Percentiles rank a stretch among this genome's conserved stretches.
phyloP scores from a whole-genome alignment of 2,797 vertebrate species.

The Falco rusticolus region DNA sequence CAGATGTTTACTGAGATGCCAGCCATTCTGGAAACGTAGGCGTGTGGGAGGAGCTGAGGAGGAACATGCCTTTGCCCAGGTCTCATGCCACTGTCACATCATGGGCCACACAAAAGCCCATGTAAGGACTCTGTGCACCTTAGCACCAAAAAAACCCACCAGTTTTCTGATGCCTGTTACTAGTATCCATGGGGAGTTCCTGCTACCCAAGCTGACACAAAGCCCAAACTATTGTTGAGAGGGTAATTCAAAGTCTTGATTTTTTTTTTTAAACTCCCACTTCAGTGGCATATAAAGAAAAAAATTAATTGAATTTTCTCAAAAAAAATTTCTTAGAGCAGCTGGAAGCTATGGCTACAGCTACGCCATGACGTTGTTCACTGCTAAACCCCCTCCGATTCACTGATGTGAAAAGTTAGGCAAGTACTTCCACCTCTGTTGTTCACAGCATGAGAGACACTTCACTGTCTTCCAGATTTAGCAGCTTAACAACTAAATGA shows the following conservation, averaged over 20 bases:
- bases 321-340: not conserved
- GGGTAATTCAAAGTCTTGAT: not conserved
- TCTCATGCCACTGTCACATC: not conserved
- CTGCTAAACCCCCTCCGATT: not conserved
- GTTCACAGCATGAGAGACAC: not conserved
- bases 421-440: not conserved
- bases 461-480: not conserved
- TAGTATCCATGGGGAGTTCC: not conserved
- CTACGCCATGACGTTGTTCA: not conserved
- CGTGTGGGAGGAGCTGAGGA: fast-evolving
- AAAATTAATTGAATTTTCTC: not conserved
- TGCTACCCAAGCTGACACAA: not conserved
- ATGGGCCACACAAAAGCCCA: not conserved
- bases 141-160: not conserved
- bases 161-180: not conserved
- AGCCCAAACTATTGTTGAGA: not conserved
- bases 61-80: not conserved
- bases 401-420: not conserved
- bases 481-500: not conserved
- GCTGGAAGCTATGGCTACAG: not conserved
- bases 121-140: not conserved
- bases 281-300: not conserved
- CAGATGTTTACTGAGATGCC: no score
- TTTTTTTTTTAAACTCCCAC: not conserved
- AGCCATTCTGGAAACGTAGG: not conserved